A percentile compares a stretch with the other conserved stretches of the same genome.
phyloP scores from a whole-genome alignment of 2,888 invertebrate species.

The Thecophora atra region DNA sequence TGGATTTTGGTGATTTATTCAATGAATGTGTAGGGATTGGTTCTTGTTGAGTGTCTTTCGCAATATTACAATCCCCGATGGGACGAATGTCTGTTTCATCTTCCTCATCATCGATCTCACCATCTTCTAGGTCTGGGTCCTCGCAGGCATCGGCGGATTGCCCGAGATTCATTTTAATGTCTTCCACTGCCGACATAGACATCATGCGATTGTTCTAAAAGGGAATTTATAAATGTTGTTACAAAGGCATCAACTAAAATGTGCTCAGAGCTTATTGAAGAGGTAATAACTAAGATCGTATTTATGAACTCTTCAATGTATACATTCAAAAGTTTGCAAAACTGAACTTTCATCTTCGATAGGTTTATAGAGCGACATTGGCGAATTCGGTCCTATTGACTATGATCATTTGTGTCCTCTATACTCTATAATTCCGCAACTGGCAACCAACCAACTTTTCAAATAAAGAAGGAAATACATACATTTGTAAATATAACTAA shows the following conservation, averaged over 20 bases:
- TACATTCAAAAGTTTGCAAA: too few species aligned
- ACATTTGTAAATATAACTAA: not conserved
- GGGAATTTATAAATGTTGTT: not conserved
- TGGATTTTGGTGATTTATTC: constrained; percentile 38
- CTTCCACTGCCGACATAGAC: not conserved
- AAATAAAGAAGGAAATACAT: too few species aligned
- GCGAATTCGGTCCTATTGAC: too few species aligned
- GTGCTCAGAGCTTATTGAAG: not conserved
- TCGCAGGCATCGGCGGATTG: constrained; percentile 11
- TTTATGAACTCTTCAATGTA: too few species aligned
- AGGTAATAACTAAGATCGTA: too few species aligned
- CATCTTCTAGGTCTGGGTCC: constrained; percentile 81
- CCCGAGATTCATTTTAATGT: constrained; percentile 14
- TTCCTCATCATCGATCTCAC: constrained; percentile 80
- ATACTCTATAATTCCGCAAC: too few species aligned
- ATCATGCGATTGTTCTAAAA: not conserved
- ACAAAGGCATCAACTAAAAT: not conserved
- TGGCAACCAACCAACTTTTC: too few species aligned
- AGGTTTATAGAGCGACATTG: too few species aligned
- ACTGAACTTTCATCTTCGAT: too few species aligned
- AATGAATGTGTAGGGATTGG: constrained; percentile 39
- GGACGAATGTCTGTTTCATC: constrained; percentile 56
- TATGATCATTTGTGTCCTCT: too few species aligned
- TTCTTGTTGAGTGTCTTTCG: constrained; percentile 19
- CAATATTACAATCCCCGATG: not conserved